These are phyloP conservation scores for Heterodera carotae DNA, from an alignment of 1,140 invertebrate genomes.

Conservation along the genomic window DNA sequence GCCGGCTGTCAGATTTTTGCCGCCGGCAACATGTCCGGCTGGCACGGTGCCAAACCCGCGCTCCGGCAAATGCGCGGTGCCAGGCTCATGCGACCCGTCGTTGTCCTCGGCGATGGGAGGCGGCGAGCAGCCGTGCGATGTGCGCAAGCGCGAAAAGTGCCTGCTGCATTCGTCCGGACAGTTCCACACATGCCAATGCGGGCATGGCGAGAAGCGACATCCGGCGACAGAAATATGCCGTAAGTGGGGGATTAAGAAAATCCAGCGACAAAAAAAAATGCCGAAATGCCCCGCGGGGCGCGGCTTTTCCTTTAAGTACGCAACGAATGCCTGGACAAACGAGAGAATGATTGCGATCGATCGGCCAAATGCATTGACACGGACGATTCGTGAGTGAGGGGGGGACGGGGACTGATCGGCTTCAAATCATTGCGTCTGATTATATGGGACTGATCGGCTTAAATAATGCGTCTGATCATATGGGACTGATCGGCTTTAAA, in stretches of 20 bases:
- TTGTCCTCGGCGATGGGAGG: too few relatives aligned
- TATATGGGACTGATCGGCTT: too few relatives aligned
- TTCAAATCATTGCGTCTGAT: too few relatives aligned
- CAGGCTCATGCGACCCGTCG: slow-evolving; percentile 60
- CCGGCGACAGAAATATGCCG: slow-evolving; percentile 62
- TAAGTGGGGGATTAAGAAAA: slow-evolving; percentile 39
- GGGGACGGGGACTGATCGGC: too few relatives aligned
- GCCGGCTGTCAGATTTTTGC: too few relatives aligned
- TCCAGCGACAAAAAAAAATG: too few relatives aligned
- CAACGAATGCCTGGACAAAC: slow-evolving; percentile 57
- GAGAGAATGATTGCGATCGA: slow-evolving; percentile 61
- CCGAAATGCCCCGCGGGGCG: neutral
- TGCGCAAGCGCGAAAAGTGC: slow-evolving; percentile 61
- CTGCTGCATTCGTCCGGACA: slow-evolving; percentile 57
- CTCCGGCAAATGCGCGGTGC: slow-evolving; percentile 52
- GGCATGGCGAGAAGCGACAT: slow-evolving; percentile 55
- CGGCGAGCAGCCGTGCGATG: slow-evolving; percentile 53
- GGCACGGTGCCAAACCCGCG: slow-evolving; percentile 57
- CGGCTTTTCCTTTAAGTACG: slow-evolving; percentile 47
- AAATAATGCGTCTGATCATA: too few relatives aligned
- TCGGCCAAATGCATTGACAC: slow-evolving; percentile 63
- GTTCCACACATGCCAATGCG: slow-evolving; percentile 64
- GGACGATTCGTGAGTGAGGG: slow-evolving; percentile 47
- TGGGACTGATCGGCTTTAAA: too few relatives aligned
- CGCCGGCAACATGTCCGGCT: slow-evolving; percentile 45